Conservation (phyloP, 2,888 invertebrate species). For the Allygus modestus region DNA sequence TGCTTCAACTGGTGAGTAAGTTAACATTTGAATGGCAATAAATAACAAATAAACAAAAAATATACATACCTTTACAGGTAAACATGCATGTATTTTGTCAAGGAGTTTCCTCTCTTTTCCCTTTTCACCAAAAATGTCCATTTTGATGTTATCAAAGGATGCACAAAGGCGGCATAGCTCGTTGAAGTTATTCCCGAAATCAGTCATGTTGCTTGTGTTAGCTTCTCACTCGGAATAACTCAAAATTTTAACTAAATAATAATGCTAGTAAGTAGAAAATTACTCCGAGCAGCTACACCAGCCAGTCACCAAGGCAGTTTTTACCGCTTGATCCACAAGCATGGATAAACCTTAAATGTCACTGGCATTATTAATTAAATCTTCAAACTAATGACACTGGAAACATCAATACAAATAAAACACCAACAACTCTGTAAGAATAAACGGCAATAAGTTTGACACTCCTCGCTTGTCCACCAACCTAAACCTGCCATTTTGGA, state of each 20-base stretch:
- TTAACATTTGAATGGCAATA: not conserved
- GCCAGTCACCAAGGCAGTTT: not conserved
- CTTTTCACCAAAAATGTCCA: constrained; percentile 76
- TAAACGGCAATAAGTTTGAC: not conserved
- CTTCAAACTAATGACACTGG: not conserved
- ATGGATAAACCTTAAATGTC: not conserved
- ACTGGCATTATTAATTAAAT: not conserved
- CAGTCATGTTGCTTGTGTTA: constrained; percentile 33
- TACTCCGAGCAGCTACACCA: not conserved
- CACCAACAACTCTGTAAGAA: not conserved
- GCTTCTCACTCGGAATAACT: not conserved
- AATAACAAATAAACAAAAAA: not conserved
- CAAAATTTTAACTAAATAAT: not conserved
- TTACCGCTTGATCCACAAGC: not conserved
- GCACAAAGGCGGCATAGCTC: constrained; percentile 76
- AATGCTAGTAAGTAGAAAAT: constrained; percentile 1
- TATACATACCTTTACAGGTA: constrained; percentile 74
- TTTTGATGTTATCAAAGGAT: constrained; percentile 75
- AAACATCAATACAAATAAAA: constrained; percentile 14
- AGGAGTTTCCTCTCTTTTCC: constrained; percentile 75
- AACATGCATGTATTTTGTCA: constrained; percentile 75
- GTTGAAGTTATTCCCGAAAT: constrained; percentile 74
- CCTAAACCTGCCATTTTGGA: constrained; percentile 42
- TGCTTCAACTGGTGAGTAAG: too few relatives aligned
- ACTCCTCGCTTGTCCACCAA: constrained; percentile 5